Evolutionary conservation across 2,888 invertebrate genomes (phyloP).

Genomic region (Tetragonula carbonaria): DNA sequence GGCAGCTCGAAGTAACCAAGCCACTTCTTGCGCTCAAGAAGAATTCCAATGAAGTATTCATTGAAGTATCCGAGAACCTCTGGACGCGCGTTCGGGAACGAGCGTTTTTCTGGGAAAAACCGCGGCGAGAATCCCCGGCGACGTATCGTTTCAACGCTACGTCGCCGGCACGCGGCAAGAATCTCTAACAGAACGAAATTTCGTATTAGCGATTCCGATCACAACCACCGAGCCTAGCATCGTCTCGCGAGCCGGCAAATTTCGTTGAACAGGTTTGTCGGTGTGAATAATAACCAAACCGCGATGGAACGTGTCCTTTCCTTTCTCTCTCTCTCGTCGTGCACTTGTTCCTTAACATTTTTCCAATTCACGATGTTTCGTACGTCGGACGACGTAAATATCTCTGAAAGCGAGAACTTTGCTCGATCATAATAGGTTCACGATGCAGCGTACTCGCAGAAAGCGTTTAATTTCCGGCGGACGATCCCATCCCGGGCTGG

Average conservation of each 20-base stretch:
- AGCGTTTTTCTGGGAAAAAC: conserved; percentile 13
- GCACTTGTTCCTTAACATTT: no score
- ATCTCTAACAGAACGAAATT: conserved; percentile 40
- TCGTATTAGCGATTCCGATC: conserved; percentile 61
- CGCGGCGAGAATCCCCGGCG: not conserved
- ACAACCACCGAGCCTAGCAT: conserved; percentile 31
- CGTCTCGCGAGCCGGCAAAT: conserved; percentile 49
- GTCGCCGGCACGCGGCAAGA: conserved; percentile 26
- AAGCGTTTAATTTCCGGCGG: conserved; percentile 61
- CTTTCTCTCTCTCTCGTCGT: no score
- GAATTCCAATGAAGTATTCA: not conserved
- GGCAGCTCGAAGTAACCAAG: no score
- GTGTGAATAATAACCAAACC: conserved; percentile 41
- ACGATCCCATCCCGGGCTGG: not conserved
- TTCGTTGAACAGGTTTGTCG: conserved; percentile 45
- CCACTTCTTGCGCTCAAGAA: not conserved
- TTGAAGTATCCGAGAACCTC: not conserved
- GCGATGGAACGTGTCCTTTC: not conserved
- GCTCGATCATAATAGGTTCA: not conserved
- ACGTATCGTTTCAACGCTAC: conserved; percentile 32
- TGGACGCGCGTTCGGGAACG: not conserved
- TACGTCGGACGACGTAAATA: no score
- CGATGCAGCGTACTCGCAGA: conserved; percentile 2
- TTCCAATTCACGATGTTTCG: no score
- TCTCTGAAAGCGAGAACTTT: not conserved